Evolutionary conservation across 2,113 vertebrate species (phyloP), one percentile per base, ranked within the genome.

Genomic region (Phalacrocorax pelagicus): DNA sequence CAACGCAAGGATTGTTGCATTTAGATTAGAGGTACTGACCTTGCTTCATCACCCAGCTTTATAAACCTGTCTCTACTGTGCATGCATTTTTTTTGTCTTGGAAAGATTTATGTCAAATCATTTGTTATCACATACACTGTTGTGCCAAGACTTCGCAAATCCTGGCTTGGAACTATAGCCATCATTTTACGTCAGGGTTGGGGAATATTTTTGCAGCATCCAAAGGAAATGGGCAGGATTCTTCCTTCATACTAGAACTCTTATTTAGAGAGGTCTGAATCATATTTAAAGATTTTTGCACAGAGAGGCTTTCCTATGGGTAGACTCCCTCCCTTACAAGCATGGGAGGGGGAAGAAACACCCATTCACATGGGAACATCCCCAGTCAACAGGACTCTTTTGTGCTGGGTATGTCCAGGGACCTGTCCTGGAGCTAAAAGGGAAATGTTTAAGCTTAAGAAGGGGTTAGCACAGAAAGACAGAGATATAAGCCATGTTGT

Each of bases 91-190:
- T 92, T 94, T 91, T 91, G 47, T 69, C 46, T 93, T 51, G 20
- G 47, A 92, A 89, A 74, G 54, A 52, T 81, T 96, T 94, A 86
- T 92, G 80, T 94, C 86, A 91, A 97, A 96, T 86, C 44, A 61
- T 88, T 94, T 91, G 38, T 87, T 97, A 94, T 78, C 78, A 27
- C 3, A 1, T 32, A 82, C 44, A 46, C 65, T 83, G 46, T 81
- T 91, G 57, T 96, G 79, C 85, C 93, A 95, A 93, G 90, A 90
- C 51, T 81, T 92, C 73, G 74, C 52, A 94, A 96, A 95, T 40
- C 36, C 70, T 93, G n/a, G 12, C 40, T 93, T 93, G 81, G 90
- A 87, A 96, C 47, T 54, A 51, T 63, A 95, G 69, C 51, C 54
- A 34, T 75, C 10, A 3, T 77, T 87, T 85, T 70, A 61, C 27